phyloP scores from a whole-genome alignment of 2,797 vertebrate genomes.

The Rhodeus uyekii region DNA sequence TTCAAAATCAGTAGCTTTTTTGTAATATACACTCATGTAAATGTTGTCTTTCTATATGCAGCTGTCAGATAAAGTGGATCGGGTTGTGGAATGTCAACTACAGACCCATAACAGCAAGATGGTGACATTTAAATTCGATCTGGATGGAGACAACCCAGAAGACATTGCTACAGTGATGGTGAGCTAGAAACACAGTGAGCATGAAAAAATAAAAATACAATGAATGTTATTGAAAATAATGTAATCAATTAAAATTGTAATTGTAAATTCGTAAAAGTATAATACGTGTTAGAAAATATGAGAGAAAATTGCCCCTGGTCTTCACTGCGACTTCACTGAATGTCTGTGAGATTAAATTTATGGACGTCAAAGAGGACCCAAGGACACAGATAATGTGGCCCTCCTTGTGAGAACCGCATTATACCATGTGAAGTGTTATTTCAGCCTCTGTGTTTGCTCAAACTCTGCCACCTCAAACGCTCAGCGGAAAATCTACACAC shows the following conservation, averaged over 20 bases:
- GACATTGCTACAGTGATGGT: constrained; percentile 95
- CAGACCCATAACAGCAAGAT: constrained; percentile 95
- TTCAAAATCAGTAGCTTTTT: background rate
- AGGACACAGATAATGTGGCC: background rate
- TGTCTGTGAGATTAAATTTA: background rate
- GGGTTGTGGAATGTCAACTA: constrained; percentile 94
- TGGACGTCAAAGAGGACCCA: background rate
- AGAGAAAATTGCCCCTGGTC: background rate
- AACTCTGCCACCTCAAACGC: background rate
- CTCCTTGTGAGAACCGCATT: background rate
- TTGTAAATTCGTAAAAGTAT: background rate
- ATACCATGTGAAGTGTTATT: constrained; percentile 22
- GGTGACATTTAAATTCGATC: constrained; percentile 96
- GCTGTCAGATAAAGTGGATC: constrained; percentile 87
- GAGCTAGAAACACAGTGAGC: constrained; percentile 52
- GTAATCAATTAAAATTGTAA: background rate
- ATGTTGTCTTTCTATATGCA: constrained; percentile 55
- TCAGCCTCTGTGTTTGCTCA: constrained; percentile 22
- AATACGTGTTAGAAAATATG: background rate
- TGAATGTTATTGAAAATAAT: background rate
- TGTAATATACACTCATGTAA: background rate
- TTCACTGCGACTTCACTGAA: background rate
- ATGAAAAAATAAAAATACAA: background rate
- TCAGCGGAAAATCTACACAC: background rate
- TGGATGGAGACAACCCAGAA: constrained; percentile 93